These are phyloP conservation scores for Knipowitschia caucasica DNA, from an alignment of 2,797 vertebrate species.

Conservation along the genomic window DNA sequence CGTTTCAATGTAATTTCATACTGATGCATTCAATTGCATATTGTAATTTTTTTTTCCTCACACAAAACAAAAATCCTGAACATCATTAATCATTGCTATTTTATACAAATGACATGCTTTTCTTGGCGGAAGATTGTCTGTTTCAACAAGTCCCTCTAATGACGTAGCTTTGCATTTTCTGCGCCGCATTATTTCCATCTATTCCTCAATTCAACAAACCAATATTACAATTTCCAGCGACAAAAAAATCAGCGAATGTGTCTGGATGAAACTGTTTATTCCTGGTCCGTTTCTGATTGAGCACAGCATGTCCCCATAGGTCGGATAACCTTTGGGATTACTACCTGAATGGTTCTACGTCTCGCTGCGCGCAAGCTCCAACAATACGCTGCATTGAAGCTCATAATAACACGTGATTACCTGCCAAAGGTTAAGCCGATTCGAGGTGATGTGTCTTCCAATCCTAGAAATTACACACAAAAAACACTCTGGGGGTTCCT, in stretches of 20 bases:
- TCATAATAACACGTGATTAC: slow-evolving; percentile 65
- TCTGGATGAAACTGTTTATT: slow-evolving; percentile 49
- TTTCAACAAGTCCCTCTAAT: not conserved
- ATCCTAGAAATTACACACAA: slow-evolving; percentile 48
- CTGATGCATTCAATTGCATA: too few species aligned
- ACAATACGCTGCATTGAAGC: slow-evolving; percentile 58
- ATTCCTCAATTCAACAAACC: not conserved
- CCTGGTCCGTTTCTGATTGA: slow-evolving; percentile 38
- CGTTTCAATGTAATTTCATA: too few species aligned
- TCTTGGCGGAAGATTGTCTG: too few species aligned
- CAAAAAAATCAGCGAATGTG: slow-evolving; percentile 53
- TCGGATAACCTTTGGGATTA: slow-evolving; percentile 46
- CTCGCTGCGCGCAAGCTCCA: slow-evolving; percentile 43
- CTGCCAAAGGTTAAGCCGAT: slow-evolving; percentile 64
- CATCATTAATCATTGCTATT: too few species aligned
- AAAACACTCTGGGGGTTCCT: slow-evolving; percentile 44
- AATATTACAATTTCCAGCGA: slow-evolving; percentile 44
- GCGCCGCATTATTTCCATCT: not conserved
- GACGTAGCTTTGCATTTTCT: not conserved
- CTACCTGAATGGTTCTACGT: slow-evolving; percentile 24
- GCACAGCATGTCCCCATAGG: slow-evolving; percentile 35
- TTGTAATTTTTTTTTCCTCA: too few species aligned
- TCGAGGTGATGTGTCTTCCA: slow-evolving; percentile 46
- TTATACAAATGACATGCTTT: not conserved
- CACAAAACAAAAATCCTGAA: too few species aligned